Base-by-base conservation (phyloP, 2,113 vertebrate species). In the Ictidomys tridecemlineatus region DNA sequence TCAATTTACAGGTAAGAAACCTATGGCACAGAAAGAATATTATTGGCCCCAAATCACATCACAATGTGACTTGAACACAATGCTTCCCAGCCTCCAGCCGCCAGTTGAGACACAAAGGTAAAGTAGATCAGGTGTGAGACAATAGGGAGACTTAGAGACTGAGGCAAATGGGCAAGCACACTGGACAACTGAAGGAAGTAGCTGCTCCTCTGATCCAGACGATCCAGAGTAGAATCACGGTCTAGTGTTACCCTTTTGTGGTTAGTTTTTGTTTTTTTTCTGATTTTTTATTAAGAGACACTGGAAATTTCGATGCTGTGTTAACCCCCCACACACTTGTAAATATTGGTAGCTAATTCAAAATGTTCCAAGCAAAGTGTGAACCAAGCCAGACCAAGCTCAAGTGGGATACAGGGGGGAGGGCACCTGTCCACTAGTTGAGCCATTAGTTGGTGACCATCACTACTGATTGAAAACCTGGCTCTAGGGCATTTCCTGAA, bases 1-100 rank as follows among this genome's bases (percentile, higher is more conserved):
- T 80, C 26, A 42, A 16, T 87, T 90, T 89, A 63, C 5, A n/a
- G 1, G 65, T 85, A 58, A 96, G n/a, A 79, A 79, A 14, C 51
- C 53, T 86, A 34, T 30, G 70, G 7, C 34, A 93, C 70, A 61
- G 11, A 22, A 89, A 73, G 70, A 45, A 56, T 87, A 12, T 83
- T 48, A 79, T 34, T 39, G 37, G 34, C 42, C 30, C 17, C 56
- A 85, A 6, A 32, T 30, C 53, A 94, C 77, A 87, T 1, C n/a
- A 5, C 16, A 51, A 53, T 53, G 51, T 53, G 51, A 53, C 51
- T 45, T 70, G 67, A 17, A 79, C 48, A 45, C 0, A 0, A 17
- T n/a, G 48, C 58, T 94, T 16, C 26, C 65, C 34, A 48, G 18
- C 14, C 24, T n/a, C 4, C 12, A 34, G 34, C 39, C 48, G 56